Base-by-base conservation (phyloP, 1,140 invertebrate genomes). In the Drosophila pseudoobscura region DNA sequence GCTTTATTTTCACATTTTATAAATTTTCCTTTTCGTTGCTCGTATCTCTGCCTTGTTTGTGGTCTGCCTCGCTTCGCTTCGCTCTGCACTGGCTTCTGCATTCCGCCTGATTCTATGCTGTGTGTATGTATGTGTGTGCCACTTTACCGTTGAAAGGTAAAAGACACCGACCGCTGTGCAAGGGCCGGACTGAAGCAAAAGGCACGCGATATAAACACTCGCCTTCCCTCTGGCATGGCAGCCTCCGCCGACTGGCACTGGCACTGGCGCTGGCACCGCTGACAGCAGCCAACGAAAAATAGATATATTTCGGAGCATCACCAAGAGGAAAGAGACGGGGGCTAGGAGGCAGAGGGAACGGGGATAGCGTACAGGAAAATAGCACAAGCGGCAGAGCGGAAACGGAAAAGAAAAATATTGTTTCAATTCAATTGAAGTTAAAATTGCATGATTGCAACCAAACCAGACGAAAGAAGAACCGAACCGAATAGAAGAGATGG, bases 401-500 rank as follows among this genome's bases (percentile, higher is more conserved):
- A 84, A 77, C 76, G 73, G 61, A 83, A 79, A 84, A 79, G 76
- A 87, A 85, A 80, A 85, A 87, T 87, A 85, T 85, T 80, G 82
- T 85, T 87, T 78, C 63, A 85, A 87, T 80, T 77, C 82, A 80
- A 77, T 85, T 87, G 77, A 58, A 77, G 63, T 73, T 80, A 73
- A 87, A 85, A 80, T 80, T 77, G 73, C 82, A 76, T 74, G 77
- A 87, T 77, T 77, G 68, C 68, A 65, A 63, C 59, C 68, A 87
- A 74, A 61, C 59, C 54, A 79, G 46, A 63, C 62, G 55, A 71
- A 47, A 49, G 46, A 49, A 46, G 57, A 22, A 68, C 31, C 29
- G 39, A 55, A 51, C 57, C 35, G 62, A 60, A 65, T 66, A 39
- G 61, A 61, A 45, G 65, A 60, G 45, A 65, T 13, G 3, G 3